A percentile compares a stretch with the other conserved stretches of the same genome.
These are phyloP conservation scores for Exaiptasia diaphana DNA, from an alignment of 64 coral and sea anemone species.

Conservation along the genomic window DNA sequence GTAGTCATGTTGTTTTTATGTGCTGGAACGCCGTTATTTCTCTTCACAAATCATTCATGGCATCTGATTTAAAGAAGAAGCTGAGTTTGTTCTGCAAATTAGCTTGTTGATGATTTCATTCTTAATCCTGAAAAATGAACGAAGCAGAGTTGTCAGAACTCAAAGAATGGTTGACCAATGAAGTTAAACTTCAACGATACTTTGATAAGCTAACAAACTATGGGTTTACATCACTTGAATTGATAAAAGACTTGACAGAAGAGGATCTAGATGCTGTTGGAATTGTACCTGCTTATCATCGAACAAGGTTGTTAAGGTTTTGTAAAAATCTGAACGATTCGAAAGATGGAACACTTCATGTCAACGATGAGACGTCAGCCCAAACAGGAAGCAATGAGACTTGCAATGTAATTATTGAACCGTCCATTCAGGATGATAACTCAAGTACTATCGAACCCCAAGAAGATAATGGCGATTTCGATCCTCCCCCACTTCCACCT, in stretches of 20 bases:
- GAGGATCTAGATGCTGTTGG: slow-evolving; percentile 54
- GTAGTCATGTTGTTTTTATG: background rate
- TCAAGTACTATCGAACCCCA: background rate
- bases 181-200: slow-evolving; percentile 86
- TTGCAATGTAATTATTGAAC: background rate
- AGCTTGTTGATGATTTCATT: background rate
- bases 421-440: background rate
- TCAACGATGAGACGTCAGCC: background rate
- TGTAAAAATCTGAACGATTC: slow-evolving; percentile 32
- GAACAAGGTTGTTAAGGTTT: slow-evolving; percentile 65
- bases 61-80: background rate
- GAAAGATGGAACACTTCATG: background rate
- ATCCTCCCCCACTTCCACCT: background rate
- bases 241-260: slow-evolving; percentile 55
- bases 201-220: slow-evolving; percentile 78
- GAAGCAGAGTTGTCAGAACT: slow-evolving; percentile 19
- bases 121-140: background rate
- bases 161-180: slow-evolving; percentile 64
- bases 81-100: background rate
- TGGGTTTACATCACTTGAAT: slow-evolving; percentile 60
- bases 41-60: background rate
- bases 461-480: background rate
- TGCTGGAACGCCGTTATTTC: background rate
- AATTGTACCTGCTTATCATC: slow-evolving; percentile 74
- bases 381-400: slow-evolving; percentile 23